Evolutionary conservation across 2,888 invertebrate genomes (phyloP), one percentile per base, ranked within the genome.

Genomic region (Orchesellides sinensis): DNA sequence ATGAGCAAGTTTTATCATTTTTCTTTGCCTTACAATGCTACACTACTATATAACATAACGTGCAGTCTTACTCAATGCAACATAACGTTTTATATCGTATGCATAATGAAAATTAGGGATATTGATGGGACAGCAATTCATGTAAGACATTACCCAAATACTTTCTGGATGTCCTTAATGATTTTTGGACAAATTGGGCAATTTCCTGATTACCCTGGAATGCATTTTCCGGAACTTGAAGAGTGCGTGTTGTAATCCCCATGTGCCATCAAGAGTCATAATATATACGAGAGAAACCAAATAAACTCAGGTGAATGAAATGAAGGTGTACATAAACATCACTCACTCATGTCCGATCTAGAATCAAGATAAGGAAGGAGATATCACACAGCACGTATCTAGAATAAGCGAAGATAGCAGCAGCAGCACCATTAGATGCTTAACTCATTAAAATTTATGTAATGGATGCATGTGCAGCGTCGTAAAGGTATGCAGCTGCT

Each of bases 181-280:
- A 78, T 78, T 68, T 69, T 35, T 70, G 61, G 78, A 63, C 78
- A 78, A 78, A 78, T 78, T 78, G 78, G 69, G 70, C 70, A 78
- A 78, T 78, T 78, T 78, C 78, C 78, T 78, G 69, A 78, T 78
- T 70, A 63, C 78, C 27, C 69, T 49, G 32, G 68, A 70, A 70
- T 69, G 61, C 78, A 61, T 78, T 61, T 61, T 27, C 5, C 61
- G n/a, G 2, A 2, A 21, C 49, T 2, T 40, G n/a, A 40, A 40
- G n/a, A n/a, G n/a, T n/a, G n/a, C n/a, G n/a, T n/a, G n/a, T n/a
- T n/a, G n/a, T n/a, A n/a, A n/a, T n/a, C n/a, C n/a, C n/a, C n/a
- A n/a, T n/a, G n/a, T n/a, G n/a, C n/a, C n/a, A n/a, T n/a, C n/a
- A n/a, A n/a, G n/a, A n/a, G n/a, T n/a, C n/a, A n/a, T n/a, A n/a